phyloP scores from a whole-genome alignment of 2,797 vertebrate genomes.

The Gymnothorax javanicus region DNA sequence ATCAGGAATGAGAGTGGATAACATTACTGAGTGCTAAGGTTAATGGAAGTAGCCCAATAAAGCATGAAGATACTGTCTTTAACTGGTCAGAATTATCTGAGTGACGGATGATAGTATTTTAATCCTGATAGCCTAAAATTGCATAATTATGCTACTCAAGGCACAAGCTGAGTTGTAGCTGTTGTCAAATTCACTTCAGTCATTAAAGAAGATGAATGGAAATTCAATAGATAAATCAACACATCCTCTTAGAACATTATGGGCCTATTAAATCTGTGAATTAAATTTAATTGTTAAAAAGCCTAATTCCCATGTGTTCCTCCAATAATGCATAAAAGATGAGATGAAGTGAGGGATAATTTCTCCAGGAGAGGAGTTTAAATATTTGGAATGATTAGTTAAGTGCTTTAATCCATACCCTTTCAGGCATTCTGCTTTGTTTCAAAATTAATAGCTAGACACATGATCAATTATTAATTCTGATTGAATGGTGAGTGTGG shows the following conservation, averaged over 20 bases:
- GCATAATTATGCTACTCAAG: not conserved
- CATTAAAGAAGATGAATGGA: not conserved
- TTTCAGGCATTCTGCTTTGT: conserved; percentile 10
- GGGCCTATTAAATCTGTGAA: not conserved
- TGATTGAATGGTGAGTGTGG: not conserved
- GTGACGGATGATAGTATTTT: not conserved
- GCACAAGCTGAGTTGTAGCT: not conserved
- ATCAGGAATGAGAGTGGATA: not conserved
- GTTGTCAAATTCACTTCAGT: not conserved
- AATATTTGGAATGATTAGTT: conserved; percentile 3
- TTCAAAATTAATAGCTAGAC: conserved; percentile 17
- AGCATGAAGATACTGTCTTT: not conserved
- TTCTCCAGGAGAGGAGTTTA: not conserved
- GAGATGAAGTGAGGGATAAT: not conserved
- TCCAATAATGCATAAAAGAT: not conserved
- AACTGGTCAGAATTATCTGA: not conserved
- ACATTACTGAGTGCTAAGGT: not conserved
- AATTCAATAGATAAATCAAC: not conserved
- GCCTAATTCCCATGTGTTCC: not conserved
- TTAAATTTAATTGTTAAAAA: not conserved
- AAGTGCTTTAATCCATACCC: not conserved
- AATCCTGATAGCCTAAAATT: not conserved
- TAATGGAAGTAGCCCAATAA: not conserved
- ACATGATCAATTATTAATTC: not conserved
- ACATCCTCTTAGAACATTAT: not conserved